A percentile compares a stretch with the other conserved stretches of the same genome.
phyloP scores from a whole-genome alignment of 2,888 invertebrate genomes.

The Azorinus chamasolen region DNA sequence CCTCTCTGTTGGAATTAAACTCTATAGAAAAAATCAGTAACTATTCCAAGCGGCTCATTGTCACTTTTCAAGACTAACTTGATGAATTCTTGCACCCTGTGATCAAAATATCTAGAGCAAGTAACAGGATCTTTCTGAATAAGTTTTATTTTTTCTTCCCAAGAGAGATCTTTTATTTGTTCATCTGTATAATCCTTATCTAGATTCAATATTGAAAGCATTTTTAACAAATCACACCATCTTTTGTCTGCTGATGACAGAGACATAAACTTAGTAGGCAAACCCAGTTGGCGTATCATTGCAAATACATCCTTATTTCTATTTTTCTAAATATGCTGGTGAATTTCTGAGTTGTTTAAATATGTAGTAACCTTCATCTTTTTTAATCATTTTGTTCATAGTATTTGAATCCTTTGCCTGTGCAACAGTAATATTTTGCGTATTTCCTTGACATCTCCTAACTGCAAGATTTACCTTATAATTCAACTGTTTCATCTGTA shows the following conservation, averaged over 20 bases:
- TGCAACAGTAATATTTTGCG: conserved; percentile 38
- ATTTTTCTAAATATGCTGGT: conserved; percentile 37
- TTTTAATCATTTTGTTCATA: conserved; percentile 63
- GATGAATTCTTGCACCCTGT: conserved; percentile 52
- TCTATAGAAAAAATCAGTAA: too few species aligned
- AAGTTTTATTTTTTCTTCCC: too few species aligned
- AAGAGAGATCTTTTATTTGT: too few species aligned
- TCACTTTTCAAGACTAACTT: conserved; percentile 44
- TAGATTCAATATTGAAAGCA: too few species aligned
- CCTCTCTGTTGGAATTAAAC: too few species aligned
- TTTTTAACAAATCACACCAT: too few species aligned
- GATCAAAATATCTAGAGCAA: conserved; percentile 48
- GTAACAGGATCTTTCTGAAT: too few species aligned
- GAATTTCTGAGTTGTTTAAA: conserved; percentile 47
- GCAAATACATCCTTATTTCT: conserved; percentile 57
- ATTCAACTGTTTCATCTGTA: conserved; percentile 44
- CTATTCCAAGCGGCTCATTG: too few species aligned
- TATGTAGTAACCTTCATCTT: conserved; percentile 81
- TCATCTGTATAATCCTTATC: too few species aligned
- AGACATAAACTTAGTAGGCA: conserved; percentile 60
- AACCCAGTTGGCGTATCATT: conserved; percentile 55
- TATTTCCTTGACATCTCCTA: conserved; percentile 33
- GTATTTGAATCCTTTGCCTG: conserved; percentile 15
- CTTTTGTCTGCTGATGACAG: conserved; percentile 23
- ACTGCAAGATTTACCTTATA: conserved; percentile 51